Percentiles rank a stretch among this genome's conserved stretches.
These are phyloP conservation scores for Scomber japonicus DNA, from an alignment of 2,113 vertebrate species.

Conservation along the genomic window DNA sequence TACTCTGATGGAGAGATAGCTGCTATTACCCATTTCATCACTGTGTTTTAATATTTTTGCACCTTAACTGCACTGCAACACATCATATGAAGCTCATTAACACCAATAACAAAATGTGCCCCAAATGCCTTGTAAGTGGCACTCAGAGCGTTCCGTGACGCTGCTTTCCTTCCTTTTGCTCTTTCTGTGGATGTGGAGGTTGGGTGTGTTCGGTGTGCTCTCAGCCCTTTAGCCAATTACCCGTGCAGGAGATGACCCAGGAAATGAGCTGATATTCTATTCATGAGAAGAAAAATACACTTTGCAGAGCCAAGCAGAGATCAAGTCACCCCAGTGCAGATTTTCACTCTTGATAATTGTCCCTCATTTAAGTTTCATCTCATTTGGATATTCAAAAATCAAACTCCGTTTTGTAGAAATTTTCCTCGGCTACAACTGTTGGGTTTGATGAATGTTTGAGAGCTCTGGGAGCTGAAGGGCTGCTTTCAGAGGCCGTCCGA, in stretches of 20 bases:
- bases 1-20: neutral
- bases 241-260: constrained; percentile 66
- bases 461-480: neutral
- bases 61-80: neutral
- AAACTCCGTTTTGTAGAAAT: constrained; percentile 11
- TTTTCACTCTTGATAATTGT: constrained; percentile 48
- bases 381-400: constrained; percentile 43
- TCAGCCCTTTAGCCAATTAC: constrained; percentile 58
- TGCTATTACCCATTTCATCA: neutral
- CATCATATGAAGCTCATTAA: neutral
- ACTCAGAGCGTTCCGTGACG: neutral
- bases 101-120: neutral
- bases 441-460: constrained; percentile 55
- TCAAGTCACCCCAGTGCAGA: constrained; percentile 43
- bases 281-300: constrained; percentile 70
- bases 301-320: constrained; percentile 56
- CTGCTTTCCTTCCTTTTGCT: neutral
- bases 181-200: constrained; percentile 15
- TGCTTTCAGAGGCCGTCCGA: neutral
- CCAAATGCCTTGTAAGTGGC: neutral
- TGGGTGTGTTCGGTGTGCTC: constrained; percentile 29
- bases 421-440: neutral
- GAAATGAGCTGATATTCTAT: constrained; percentile 75
- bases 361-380: constrained; percentile 69
- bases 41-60: neutral